Conservation (phyloP, 1,140 invertebrate species). For the Bombus huntii region DNA sequence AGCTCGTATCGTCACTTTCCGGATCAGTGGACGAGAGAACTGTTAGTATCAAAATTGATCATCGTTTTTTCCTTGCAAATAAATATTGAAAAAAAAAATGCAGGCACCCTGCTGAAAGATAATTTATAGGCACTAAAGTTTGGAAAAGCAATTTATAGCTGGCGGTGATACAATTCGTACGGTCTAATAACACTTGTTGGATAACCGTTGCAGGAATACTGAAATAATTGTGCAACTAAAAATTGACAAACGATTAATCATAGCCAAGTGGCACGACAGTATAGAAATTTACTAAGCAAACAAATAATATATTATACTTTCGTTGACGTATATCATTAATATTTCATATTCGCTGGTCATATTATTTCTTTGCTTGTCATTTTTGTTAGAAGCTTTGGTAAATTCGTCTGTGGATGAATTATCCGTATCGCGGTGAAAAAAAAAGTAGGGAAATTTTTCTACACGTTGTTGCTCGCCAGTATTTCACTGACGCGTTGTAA, state of each 20-base stretch:
- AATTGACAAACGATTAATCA: background rate
- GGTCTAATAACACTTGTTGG: slow-evolving; percentile 12
- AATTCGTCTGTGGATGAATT: background rate
- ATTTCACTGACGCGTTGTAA: no score
- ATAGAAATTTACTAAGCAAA: background rate
- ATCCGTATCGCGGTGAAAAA: background rate
- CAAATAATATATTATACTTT: background rate
- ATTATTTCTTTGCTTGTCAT: background rate
- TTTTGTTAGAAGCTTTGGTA: background rate
- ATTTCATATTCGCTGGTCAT: background rate
- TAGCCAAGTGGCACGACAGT: background rate
- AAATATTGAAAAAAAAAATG: slow-evolving; percentile 56
- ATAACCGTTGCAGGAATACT: background rate
- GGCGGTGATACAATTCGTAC: background rate
- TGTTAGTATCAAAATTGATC: slow-evolving; percentile 58
- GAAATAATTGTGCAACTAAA: background rate
- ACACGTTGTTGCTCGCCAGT: accelerated
- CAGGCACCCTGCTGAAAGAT: slow-evolving; percentile 36
- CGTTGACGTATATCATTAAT: background rate
- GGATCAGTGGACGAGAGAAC: slow-evolving; percentile 62
- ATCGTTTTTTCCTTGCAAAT: slow-evolving; percentile 47
- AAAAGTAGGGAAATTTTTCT: background rate
- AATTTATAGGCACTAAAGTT: slow-evolving; percentile 62
- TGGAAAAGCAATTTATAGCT: slow-evolving; percentile 23
- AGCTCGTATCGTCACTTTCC: slow-evolving; percentile 66